Evolutionary conservation across 2,888 invertebrate genomes (phyloP).

Genomic region (Drosophila nigritarsus): DNA sequence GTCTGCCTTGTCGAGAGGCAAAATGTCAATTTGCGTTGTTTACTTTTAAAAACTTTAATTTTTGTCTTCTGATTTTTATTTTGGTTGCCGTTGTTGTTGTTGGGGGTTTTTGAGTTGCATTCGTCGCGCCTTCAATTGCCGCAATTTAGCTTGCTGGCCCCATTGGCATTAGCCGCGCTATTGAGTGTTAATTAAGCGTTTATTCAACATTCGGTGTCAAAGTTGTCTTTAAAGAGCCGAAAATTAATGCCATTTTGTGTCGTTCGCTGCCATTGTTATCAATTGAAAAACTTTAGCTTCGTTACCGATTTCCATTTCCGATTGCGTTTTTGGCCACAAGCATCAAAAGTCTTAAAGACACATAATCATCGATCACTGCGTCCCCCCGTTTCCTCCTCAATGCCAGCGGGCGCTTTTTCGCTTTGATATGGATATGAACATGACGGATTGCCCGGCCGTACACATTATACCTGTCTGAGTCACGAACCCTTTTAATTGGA

Average conservation of each 20-base stretch:
- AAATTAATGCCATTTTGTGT: constrained; percentile 76
- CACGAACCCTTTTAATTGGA: constrained; percentile 64
- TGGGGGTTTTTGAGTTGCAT: constrained; percentile 64
- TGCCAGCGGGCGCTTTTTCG: constrained; percentile 7
- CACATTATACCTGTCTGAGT: constrained; percentile 11
- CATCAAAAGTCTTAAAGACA: constrained; percentile 54
- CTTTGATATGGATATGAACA: constrained; percentile 46
- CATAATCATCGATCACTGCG: constrained; percentile 73
- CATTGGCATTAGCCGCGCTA: constrained; percentile 63
- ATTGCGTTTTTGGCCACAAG: constrained; percentile 38
- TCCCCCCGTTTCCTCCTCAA: constrained; percentile 1
- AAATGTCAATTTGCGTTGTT: constrained; percentile 79
- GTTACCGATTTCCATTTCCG: constrained; percentile 31
- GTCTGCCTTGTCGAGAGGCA: constrained; percentile 66
- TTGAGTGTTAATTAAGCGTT: constrained; percentile 82
- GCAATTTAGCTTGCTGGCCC: constrained; percentile 59
- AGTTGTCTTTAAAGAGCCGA: constrained; percentile 75
- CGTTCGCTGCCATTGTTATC: constrained; percentile 70
- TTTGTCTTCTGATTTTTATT: constrained; percentile 51
- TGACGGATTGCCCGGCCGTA: constrained; percentile 48
- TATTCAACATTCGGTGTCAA: constrained; percentile 78
- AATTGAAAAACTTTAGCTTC: constrained; percentile 58
- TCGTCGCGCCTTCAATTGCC: constrained; percentile 79
- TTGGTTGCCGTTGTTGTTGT: constrained; percentile 14
- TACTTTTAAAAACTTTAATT: constrained; percentile 76